These are phyloP conservation scores for Trachymyrmex septentrionalis DNA, from an alignment of 1,140 invertebrate genomes.

Conservation along the genomic window DNA sequence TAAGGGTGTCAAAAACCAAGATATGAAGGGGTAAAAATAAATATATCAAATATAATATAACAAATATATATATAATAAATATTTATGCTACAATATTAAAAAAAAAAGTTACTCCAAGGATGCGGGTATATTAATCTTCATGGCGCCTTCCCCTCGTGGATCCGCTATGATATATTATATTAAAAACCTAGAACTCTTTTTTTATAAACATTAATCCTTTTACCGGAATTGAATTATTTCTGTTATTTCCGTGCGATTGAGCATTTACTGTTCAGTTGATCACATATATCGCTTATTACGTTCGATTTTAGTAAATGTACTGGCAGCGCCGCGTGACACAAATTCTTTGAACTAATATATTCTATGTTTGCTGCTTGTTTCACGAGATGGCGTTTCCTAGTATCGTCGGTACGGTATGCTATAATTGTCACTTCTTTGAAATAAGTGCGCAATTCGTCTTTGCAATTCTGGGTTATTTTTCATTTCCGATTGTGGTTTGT, in stretches of 20 bases:
- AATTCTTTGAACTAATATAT: conserved; percentile 66
- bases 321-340: conserved; percentile 64
- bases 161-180: too few species aligned
- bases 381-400: conserved; percentile 70
- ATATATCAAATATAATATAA: too few species aligned
- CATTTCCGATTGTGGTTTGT: neutral
- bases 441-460: neutral
- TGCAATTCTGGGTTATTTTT: neutral
- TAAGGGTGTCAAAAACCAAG: too few species aligned
- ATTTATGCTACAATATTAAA: too few species aligned
- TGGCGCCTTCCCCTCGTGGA: too few species aligned
- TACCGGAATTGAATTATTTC: neutral
- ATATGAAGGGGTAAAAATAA: too few species aligned
- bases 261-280: neutral
- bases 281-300: conserved; percentile 12
- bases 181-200: neutral
- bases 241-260: neutral
- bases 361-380: conserved; percentile 54
- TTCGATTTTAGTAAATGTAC: conserved; percentile 32
- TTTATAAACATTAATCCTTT: neutral
- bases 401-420: neutral
- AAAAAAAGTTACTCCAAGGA: too few species aligned
- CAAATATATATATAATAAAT: too few species aligned
- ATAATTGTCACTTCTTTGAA: neutral
- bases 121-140: too few species aligned